Base-by-base conservation (phyloP, 1,140 invertebrate species). In the Drosophila miranda region DNA sequence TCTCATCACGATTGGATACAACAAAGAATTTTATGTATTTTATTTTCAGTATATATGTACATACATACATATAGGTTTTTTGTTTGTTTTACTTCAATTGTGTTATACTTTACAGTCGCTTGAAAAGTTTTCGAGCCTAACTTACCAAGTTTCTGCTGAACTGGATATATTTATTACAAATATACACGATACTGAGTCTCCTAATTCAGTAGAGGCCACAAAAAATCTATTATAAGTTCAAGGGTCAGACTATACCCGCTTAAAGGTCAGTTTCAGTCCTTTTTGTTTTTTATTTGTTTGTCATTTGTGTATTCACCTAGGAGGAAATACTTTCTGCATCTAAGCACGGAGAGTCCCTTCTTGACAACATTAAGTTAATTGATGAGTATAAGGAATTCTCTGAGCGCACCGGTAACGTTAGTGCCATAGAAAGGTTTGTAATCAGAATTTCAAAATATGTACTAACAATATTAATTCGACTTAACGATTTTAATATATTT, bases 1-100 rank as follows among this genome's bases (percentile, higher is more conserved):
- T 96, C 97, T 75, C 97, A 99, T 91, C 94, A 96, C 51, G 97
- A 98, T 83, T 99, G 98, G 98, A 98, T 99, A 90, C 95, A 98
- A 82, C 97, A 99, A 91, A 93, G 98, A 93, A 96, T 98, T 91
- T 98, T 99, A 92, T 94, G 94, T 93, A 67, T 1, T 34, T 46
- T 49, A 23, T 45, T 23, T 38, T 4, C 11, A 38, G 11, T 3
- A 38, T 38, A 1, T 13, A 38, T 4, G 7, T 30, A 48, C 23
- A n/a, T 9, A 14, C 14, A 26, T 46, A 5, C 6, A 23, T 30
- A 21, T 11, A 13, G 23, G 16, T 16, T 16, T 5, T 4, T 26
- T 26, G 6, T 7, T 26, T 44, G n/a, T n/a, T n/a, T n/a, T n/a
- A n/a, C n/a, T n/a, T n/a, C n/a, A n/a, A n/a, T n/a, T n/a, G 16